phyloP scores from a whole-genome alignment of 2,888 invertebrate species.

The Zootermopsis nevadensis region DNA sequence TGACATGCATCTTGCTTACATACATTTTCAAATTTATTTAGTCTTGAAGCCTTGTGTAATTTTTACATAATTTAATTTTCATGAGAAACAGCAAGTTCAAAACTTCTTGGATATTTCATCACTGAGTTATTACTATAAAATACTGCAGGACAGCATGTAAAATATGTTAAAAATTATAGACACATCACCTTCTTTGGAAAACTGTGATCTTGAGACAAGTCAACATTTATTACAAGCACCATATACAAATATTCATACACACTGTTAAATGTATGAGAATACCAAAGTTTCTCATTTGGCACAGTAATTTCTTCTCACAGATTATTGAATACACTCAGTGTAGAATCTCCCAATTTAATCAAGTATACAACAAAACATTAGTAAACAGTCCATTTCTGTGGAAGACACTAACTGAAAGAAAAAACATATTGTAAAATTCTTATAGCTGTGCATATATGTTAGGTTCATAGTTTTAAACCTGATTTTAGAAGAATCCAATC shows the following conservation, averaged over 20 bases:
- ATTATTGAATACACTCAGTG: neutral
- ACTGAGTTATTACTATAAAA: too few relatives aligned
- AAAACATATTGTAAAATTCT: neutral
- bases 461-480: neutral
- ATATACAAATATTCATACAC: constrained; percentile 18
- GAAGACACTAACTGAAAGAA: constrained; percentile 2
- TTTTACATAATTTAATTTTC: too few relatives aligned
- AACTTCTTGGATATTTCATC: too few relatives aligned
- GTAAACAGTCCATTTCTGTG: neutral
- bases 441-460: neutral
- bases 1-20: too few relatives aligned
- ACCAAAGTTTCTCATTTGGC: neutral
- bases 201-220: neutral
- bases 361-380: neutral
- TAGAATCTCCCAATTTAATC: neutral
- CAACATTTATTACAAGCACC: constrained; percentile 22
- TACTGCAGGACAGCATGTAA: too few relatives aligned
- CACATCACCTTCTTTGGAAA: neutral
- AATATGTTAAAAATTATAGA: too few relatives aligned
- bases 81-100: too few relatives aligned
- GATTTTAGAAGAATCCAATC: neutral
- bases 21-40: too few relatives aligned
- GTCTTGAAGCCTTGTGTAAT: too few relatives aligned
- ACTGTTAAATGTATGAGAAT: neutral
- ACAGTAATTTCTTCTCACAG: neutral